Evolutionary conservation across 2,888 invertebrate species (phyloP), one percentile per base, ranked within the genome.

Genomic region (Miltochrista miniata): DNA sequence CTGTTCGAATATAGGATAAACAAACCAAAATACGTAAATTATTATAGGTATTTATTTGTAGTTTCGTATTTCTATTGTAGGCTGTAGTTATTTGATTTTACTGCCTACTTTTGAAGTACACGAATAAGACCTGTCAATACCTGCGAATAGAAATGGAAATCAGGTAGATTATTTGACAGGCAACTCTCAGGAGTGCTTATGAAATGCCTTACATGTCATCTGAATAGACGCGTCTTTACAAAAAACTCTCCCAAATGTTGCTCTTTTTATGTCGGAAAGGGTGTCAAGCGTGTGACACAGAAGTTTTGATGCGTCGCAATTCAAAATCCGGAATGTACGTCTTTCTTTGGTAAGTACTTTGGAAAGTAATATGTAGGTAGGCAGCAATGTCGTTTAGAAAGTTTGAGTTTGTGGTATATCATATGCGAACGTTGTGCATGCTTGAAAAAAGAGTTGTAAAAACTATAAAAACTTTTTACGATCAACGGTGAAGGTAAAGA

Each of bases 201-300:
- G 33, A 58, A 43, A 45, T 29, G 48, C 37, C 30, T 45, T 24
- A 24, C 18, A 24, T n/a, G n/a, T 12, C 24, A 46, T 58, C 37
- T 53, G 13, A 48, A 61, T 50, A 45, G 33, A 11, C 24, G 38
- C 45, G 38, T 33, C 40, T 51, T 43, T 36, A 29, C 35, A 10
- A 15, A 51, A 43, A 34, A 47, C 39, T 13, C 43, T 38, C 43
- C 12, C 31, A 43, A 30, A 46, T 43, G 49, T 52, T 45, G 40
- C 40, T 43, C 42, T 58, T 67, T 61, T 64, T 38, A 59, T 46
- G 48, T 43, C 18, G 29, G 48, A 52, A 64, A 61, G 51, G 49
- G 58, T 64, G 58, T 65, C 64, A 67, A 58, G 58, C 48, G 33
- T 37, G 34, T 39, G 56, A 56, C 64, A 45, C 11, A 55, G 44